Evolutionary conservation across 2,113 vertebrate species (phyloP).

Genomic region (Acrocephalus kingi): DNA sequence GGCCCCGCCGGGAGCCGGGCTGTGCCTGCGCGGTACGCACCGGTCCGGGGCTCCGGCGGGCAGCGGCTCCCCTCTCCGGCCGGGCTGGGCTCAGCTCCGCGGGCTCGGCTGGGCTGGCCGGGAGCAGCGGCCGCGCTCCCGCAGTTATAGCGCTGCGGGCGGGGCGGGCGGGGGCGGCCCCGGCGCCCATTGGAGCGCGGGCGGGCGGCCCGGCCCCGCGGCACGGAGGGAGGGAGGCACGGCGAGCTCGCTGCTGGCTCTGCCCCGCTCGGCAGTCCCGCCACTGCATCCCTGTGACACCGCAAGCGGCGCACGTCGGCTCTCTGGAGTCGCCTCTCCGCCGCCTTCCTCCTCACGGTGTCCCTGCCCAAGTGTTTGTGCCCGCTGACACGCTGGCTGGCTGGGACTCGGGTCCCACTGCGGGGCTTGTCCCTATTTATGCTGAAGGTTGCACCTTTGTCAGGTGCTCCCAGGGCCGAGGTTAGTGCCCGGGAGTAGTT

Average conservation of each 20-base stretch:
- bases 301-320: fast-evolving
- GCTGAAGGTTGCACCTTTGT: neutral
- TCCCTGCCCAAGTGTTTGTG: neutral
- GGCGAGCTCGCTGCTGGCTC: fast-evolving
- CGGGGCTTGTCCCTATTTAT: fast-evolving
- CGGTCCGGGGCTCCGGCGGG: neutral
- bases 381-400: fast-evolving
- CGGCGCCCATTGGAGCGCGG: neutral
- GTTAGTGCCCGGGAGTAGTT: neutral
- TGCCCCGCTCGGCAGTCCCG: fast-evolving
- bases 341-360: neutral
- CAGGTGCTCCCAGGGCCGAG: neutral
- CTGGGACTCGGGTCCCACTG: fast-evolving
- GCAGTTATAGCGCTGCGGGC: neutral
- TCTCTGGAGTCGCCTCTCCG: neutral
- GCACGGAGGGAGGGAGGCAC: neutral
- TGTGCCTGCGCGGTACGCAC: neutral
- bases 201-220: neutral
- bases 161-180: neutral
- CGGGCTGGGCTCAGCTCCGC: fast-evolving
- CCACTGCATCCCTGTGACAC: fast-evolving
- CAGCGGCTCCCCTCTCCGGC: neutral
- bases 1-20: neutral
- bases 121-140: fast-evolving
- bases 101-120: neutral